Conservation (phyloP, 2,797 vertebrate species). For the Vespertilio murinus region DNA sequence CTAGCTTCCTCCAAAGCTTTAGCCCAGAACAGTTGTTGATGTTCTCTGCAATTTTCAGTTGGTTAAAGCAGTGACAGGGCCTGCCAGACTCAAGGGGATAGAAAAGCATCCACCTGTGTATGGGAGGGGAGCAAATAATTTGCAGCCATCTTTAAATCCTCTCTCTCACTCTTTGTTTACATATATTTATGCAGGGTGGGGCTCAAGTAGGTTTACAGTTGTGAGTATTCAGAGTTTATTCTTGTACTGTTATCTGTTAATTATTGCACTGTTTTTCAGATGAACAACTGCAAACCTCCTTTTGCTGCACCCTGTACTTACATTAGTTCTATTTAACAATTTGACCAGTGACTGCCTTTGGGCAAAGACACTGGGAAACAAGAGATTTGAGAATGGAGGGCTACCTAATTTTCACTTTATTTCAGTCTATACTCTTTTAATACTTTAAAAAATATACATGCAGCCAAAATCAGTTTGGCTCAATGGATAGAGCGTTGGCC, state of each 20-base stretch:
- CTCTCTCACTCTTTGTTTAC: neutral
- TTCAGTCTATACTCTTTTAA: neutral
- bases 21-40: neutral
- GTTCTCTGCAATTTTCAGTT: neutral
- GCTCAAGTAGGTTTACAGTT: neutral
- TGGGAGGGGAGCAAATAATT: neutral
- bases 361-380: neutral
- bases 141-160: neutral
- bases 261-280: neutral
- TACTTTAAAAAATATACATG: neutral
- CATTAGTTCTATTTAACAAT: neutral
- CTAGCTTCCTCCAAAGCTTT: neutral
- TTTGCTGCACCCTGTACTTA: neutral
- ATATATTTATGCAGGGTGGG: neutral
- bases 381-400: neutral
- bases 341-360: neutral
- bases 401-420: neutral
- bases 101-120: neutral
- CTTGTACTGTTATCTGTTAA: neutral
- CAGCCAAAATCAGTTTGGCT: too few relatives aligned
- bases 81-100: accelerated
- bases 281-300: neutral
- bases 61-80: neutral
- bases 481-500: too few relatives aligned
- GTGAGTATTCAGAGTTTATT: neutral